Percentiles rank a stretch among this genome's conserved stretches.
Evolutionary conservation across 1,140 invertebrate genomes (phyloP).

Genomic region (Sarcophaga peregrina): DNA sequence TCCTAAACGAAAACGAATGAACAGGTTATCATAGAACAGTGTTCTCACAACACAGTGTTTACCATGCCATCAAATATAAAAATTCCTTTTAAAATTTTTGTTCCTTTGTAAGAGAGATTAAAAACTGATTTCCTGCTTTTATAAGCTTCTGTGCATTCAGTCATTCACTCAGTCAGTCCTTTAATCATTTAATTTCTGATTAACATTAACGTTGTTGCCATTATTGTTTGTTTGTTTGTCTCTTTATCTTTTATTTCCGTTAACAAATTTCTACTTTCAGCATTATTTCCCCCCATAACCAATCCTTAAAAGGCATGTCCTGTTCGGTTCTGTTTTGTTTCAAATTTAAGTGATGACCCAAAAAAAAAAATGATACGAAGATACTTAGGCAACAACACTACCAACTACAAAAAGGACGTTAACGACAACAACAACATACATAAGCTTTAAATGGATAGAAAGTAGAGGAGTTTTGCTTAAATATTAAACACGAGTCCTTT

Average conservation of each 20-base stretch:
- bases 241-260: not conserved
- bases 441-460: not conserved
- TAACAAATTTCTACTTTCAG: not conserved
- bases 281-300: not conserved
- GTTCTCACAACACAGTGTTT: no score
- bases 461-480: not conserved
- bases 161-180: no score
- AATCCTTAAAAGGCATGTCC: not conserved
- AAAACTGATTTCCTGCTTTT: no score
- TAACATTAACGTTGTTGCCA: no score
- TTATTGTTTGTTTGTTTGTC: no score
- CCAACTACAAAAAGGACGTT: not conserved
- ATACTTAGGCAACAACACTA: not conserved
- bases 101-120: no score
- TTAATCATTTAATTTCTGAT: no score
- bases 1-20: no score
- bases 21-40: no score
- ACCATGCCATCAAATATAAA: no score
- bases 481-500: conserved; percentile 5
- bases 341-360: not conserved
- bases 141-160: no score
- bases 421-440: not conserved
- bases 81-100: no score
- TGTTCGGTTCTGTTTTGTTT: not conserved
- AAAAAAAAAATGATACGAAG: not conserved